phyloP scores from a whole-genome alignment of 1,140 invertebrate species.

The Phocides pigmalion region DNA sequence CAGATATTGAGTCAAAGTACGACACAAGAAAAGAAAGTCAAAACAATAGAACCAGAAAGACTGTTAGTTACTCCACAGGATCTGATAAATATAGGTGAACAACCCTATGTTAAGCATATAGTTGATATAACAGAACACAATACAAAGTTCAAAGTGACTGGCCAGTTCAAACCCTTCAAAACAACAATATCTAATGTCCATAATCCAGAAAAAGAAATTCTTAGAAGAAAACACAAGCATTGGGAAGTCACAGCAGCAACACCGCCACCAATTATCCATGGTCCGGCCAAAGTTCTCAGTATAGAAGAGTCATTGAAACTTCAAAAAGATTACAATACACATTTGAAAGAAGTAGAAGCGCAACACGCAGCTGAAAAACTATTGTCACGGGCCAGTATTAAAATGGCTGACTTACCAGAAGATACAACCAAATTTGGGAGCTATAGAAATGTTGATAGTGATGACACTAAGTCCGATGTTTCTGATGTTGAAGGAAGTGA shows the following conservation, averaged over 20 bases:
- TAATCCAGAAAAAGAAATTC: constrained; percentile 85
- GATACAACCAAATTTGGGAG: constrained; percentile 58
- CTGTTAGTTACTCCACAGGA: constrained; percentile 86
- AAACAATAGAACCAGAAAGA: constrained; percentile 81
- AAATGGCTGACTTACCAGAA: constrained; percentile 58
- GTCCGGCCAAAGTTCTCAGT: constrained; percentile 82
- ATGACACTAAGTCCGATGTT: constrained; percentile 57
- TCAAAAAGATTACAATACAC: constrained; percentile 77
- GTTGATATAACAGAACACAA: constrained; percentile 85
- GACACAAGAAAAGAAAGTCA: constrained; percentile 85
- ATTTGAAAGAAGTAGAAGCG: constrained; percentile 71
- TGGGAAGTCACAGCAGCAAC: constrained; percentile 90
- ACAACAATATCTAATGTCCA: constrained; percentile 86
- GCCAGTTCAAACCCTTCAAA: constrained; percentile 86
- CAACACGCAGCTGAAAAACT: constrained; percentile 73
- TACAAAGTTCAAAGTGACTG: constrained; percentile 52
- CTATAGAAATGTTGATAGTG: constrained; percentile 66
- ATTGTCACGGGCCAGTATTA: constrained; percentile 51
- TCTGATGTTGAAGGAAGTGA: constrained; percentile 69
- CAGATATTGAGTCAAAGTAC: constrained; percentile 87
- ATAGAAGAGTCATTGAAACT: constrained; percentile 85
- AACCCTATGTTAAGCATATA: constrained; percentile 85
- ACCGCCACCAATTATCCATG: constrained; percentile 85
- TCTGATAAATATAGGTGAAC: constrained; percentile 84
- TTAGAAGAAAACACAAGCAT: constrained; percentile 84